A percentile compares a stretch with the other conserved stretches of the same genome.
phyloP scores from a whole-genome alignment of 2,797 vertebrate species.

The Ambastaia sidthimunki region DNA sequence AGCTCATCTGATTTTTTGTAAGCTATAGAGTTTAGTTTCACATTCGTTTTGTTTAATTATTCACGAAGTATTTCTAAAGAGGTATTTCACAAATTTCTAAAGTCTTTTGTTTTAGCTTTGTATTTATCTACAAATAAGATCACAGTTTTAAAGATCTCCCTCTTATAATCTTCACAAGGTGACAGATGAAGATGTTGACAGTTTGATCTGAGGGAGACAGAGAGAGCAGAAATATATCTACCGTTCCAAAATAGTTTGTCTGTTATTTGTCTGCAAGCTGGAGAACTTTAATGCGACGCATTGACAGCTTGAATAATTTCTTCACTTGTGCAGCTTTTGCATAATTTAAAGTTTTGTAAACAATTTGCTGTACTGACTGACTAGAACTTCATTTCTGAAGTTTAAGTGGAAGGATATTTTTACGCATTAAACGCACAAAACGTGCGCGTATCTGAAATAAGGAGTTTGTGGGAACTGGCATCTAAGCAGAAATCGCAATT shows the following conservation, averaged over 20 bases:
- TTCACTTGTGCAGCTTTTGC: neutral
- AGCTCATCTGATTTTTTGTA: neutral
- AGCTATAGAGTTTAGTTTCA: no score
- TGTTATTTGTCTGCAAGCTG: neutral
- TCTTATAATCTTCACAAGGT: neutral
- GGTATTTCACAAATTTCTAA: no score
- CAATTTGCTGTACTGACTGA: conserved; percentile 12
- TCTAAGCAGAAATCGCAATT: neutral
- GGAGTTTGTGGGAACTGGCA: neutral
- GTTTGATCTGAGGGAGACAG: neutral
- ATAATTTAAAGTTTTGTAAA: conserved; percentile 27
- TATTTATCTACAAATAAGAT: neutral
- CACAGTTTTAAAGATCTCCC: neutral
- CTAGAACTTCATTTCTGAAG: conserved; percentile 14
- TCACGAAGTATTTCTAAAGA: neutral
- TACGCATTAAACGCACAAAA: neutral
- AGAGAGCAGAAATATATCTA: neutral
- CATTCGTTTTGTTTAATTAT: neutral
- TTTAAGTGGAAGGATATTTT: neutral
- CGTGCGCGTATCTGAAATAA: neutral
- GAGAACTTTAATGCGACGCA: neutral
- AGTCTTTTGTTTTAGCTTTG: no score
- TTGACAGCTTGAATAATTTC: conserved; percentile 2
- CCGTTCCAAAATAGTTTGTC: conserved; percentile 19
- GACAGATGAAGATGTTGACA: neutral